A percentile compares a stretch with the other conserved stretches of the same genome.
Evolutionary conservation across 35 echinoderm and acorn worm genomes (phyloP).

Genomic region (Lytechinus variegatus): DNA sequence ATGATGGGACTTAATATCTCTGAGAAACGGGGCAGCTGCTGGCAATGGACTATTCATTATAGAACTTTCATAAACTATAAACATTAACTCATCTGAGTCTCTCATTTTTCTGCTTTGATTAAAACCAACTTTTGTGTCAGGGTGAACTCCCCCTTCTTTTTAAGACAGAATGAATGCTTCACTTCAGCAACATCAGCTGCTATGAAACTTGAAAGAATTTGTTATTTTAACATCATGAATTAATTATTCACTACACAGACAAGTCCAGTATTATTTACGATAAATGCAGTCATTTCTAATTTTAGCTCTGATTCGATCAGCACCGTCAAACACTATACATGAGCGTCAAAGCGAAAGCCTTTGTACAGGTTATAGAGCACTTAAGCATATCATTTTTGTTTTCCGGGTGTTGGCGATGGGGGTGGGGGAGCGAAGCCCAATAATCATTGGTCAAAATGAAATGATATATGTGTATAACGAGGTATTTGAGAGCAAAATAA

Average conservation of each 20-base stretch:
- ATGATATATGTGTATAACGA: neutral
- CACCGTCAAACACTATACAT: neutral
- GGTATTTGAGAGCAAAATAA: neutral
- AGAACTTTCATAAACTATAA: no score
- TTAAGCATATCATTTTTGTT: neutral
- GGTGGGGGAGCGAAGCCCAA: no score
- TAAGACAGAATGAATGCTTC: neutral
- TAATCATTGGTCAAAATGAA: neutral
- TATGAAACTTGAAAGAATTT: neutral
- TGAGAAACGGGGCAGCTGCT: no score
- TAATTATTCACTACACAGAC: neutral
- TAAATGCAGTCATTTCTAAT: neutral
- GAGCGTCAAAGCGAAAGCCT: neutral
- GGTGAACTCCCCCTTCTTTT: no score
- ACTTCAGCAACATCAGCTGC: neutral
- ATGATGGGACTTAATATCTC: no score
- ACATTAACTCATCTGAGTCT: no score
- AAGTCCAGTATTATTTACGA: neutral
- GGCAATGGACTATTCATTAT: no score
- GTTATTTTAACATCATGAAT: neutral
- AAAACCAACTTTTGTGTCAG: no score
- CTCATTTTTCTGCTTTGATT: no score
- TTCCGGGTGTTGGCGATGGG: neutral
- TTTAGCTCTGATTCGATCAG: neutral
- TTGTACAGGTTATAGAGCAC: neutral